Base-by-base conservation (phyloP, 2,113 vertebrate species). In the Peromyscus maniculatus region DNA sequence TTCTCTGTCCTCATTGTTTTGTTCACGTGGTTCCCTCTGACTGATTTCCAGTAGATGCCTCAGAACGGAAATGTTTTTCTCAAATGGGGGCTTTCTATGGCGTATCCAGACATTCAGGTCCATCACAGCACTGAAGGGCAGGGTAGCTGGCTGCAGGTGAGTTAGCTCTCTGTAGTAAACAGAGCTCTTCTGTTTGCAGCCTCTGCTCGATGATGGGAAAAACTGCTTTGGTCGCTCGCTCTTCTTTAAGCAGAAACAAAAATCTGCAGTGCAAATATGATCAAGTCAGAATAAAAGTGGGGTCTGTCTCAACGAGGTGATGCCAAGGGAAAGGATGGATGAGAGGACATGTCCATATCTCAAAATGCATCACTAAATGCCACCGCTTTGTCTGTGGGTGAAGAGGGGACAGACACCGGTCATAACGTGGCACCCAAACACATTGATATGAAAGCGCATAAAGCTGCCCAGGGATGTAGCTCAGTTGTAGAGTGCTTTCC, bases 141-240 rank as follows among this genome's bases (percentile, higher is more conserved):
- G 0, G 66, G 64, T 5, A 16, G 7, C 52, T 43, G n/a, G n/a
- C 69, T 26, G 8, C 24, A 16, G n/a, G 31, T 3, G 7, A 13
- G 17, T 4, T 0, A 0, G 26, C 7, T 33, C 7, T 2, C 0
- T 1, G 31, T 17, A 0, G 12, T 19, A 15, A 4, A 4, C 28
- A 11, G 28, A 5, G 28, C 66, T 26, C 46, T 57, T 12, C 28
- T 24, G 28, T 39, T 39, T 36, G 46, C 49, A 26, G 16, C 3
- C 19, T 2, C 39, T 1, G 57, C 19, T 11, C 28, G 31, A 31
- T 62, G 19, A 12, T n/a, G 59, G 67, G 17, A 80, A 46, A 43
- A 39, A 46, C 2, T 8, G 36, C 26, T 59, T 31, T 22, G 64
- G 10, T 39, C 26, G 2, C 7, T 52, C 22, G 1, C 4, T 49